Evolutionary conservation across 1,140 invertebrate genomes (phyloP), one percentile per base, ranked within the genome.

Genomic region (Drosophila takahashii): DNA sequence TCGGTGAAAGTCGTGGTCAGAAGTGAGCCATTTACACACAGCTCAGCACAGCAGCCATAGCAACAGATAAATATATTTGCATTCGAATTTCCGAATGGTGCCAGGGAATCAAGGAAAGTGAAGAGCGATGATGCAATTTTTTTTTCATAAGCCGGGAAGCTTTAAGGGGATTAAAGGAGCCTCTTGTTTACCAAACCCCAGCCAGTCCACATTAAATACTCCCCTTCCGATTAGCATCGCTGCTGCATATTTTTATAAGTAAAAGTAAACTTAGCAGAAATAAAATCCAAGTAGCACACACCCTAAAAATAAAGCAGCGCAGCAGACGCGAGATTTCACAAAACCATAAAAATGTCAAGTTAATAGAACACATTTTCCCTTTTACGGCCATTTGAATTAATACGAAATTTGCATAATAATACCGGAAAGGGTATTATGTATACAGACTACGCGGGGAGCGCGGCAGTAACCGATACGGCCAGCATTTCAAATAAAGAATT

Each of bases 401-500:
- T 89, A 59, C 53, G 42, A 73, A 77, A 87, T 87, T 87, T 87
- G 83, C 84, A 87, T 87, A 89, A 89, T 89, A 87, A 89, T 83
- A 60, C 78, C 61, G 60, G 47, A 69, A 73, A 67, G 44, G 59
- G 37, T 54, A 66, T 57, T 64, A 62, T 70, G 53, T 50, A 60
- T 62, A 51, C 60, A 57, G 54, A 70, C 65, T 52, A 53, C 34
- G 56, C 4, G 13, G 32, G 62, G 3, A 18, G 15, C 36, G 45
- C 36, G 50, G 26, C 53, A 47, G 79, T 66, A 78, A 54, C 73
- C 60, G 75, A 67, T 60, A 66, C 54, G 66, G 57, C 47, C 32
- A 70, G 56, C 74, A 57, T 76, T 76, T 73, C 79, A 56, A 79
- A 75, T 64, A 79, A 87, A 90, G 80, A 89, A 90, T 90, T 90